Evolutionary conservation across 2,797 vertebrate species (phyloP).

Genomic region (Neosilurus mollespiculum): DNA sequence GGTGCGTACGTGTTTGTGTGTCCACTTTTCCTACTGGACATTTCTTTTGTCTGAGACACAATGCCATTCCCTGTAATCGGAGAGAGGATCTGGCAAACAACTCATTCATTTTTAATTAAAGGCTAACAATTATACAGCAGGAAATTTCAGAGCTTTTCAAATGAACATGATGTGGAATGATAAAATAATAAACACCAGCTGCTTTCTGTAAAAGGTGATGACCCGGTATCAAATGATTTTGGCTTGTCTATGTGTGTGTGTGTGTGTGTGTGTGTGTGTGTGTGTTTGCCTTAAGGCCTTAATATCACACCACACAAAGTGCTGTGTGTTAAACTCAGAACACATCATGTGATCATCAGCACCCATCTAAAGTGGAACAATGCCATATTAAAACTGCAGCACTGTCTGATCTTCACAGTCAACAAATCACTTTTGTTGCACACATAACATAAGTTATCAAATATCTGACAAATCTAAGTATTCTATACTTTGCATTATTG

Average conservation of each 20-base stretch:
- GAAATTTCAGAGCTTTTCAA: constrained; percentile 31
- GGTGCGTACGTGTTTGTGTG: not conserved
- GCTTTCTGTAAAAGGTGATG: not conserved
- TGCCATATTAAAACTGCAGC: not conserved
- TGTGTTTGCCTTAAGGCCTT: constrained; percentile 30
- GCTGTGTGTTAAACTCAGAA: constrained; percentile 25
- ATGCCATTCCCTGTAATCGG: constrained; percentile 22
- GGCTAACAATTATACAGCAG: constrained; percentile 44
- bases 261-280: not conserved
- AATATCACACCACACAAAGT: constrained; percentile 37
- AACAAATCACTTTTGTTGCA: not conserved
- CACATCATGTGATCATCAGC: constrained; percentile 28
- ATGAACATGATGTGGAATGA: not conserved
- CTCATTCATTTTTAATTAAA: constrained; percentile 53
- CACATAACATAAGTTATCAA: not conserved
- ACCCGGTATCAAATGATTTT: constrained; percentile 41
- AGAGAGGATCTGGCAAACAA: constrained; percentile 28
- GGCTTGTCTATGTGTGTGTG: not conserved
- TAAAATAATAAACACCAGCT: not conserved
- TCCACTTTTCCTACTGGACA: not conserved
- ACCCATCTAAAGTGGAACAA: not conserved
- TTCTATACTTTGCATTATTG: not conserved
- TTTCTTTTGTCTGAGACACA: constrained; percentile 7
- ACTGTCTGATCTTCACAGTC: not conserved
- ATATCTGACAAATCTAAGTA: not conserved